Conservation (phyloP, 2,113 vertebrate species). For the Pristiophorus japonicus region DNA sequence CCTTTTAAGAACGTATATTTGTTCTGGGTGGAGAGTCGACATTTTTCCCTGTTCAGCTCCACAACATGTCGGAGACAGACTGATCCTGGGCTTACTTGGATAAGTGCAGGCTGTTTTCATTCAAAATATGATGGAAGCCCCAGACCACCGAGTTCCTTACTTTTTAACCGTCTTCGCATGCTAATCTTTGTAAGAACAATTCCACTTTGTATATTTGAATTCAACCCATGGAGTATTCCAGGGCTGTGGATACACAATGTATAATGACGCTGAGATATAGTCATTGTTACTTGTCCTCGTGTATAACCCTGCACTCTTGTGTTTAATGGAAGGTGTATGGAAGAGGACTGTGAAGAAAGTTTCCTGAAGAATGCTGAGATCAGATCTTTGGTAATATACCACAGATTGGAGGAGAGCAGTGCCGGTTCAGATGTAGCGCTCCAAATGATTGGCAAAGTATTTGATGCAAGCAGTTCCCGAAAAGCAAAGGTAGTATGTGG, state of each 20-base stretch:
- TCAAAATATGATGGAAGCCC: neutral
- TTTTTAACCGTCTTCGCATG: neutral
- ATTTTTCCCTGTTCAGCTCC: neutral
- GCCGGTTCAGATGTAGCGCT: conserved; percentile 60
- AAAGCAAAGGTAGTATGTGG: conserved; percentile 73
- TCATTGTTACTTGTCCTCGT: neutral
- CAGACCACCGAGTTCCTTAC: neutral
- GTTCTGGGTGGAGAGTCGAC: neutral
- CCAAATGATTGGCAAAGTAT: conserved; percentile 74
- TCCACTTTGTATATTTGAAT: neutral
- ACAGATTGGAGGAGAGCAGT: conserved; percentile 58
- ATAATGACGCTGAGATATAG: neutral
- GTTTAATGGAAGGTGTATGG: conserved; percentile 63
- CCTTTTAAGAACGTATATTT: neutral
- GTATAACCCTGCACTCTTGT: neutral
- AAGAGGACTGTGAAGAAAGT: conserved; percentile 86
- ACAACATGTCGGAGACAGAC: neutral
- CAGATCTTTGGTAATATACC: conserved; percentile 79
- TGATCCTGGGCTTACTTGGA: neutral
- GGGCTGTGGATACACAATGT: neutral
- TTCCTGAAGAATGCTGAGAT: conserved; percentile 85
- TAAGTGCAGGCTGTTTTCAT: neutral
- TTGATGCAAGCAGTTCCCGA: conserved; percentile 64
- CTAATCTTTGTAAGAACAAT: neutral
- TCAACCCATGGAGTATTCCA: neutral